Evolutionary conservation across 2,888 invertebrate genomes (phyloP).

Genomic region (Pollenia amentaria): DNA sequence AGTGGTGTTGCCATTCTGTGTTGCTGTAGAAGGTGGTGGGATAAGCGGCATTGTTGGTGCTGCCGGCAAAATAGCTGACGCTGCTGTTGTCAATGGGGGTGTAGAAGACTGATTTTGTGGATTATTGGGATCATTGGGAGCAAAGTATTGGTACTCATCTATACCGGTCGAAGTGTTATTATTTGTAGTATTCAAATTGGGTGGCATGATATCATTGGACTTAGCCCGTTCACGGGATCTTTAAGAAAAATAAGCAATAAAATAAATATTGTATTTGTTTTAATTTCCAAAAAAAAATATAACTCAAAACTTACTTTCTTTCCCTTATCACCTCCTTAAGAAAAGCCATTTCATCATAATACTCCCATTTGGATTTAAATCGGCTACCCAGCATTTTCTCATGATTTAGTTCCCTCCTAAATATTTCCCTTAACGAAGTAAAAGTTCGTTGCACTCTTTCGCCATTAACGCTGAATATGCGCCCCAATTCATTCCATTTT

Average conservation of each 20-base stretch:
- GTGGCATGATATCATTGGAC: slow-evolving; percentile 64
- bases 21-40: not conserved
- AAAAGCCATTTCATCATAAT: slow-evolving; percentile 83
- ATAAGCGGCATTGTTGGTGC: not conserved
- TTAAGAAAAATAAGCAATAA: slow-evolving; percentile 7
- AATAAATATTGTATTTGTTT: not conserved
- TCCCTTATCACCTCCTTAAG: slow-evolving; percentile 83
- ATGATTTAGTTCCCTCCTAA: slow-evolving; percentile 82
- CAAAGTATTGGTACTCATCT: slow-evolving; percentile 82
- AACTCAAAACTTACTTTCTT: slow-evolving; percentile 79
- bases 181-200: slow-evolving; percentile 74
- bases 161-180: slow-evolving; percentile 76
- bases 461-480: slow-evolving; percentile 82
- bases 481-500: slow-evolving; percentile 83
- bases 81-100: slow-evolving; percentile 40
- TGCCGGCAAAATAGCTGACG: not conserved
- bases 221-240: slow-evolving; percentile 81
- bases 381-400: slow-evolving; percentile 82
- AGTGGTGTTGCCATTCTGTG: slow-evolving; percentile 47
- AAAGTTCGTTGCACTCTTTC: slow-evolving; percentile 83
- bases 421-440: slow-evolving; percentile 82
- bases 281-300: not conserved
- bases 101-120: slow-evolving; percentile 79
- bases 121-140: slow-evolving; percentile 82
- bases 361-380: slow-evolving; percentile 83